Evolutionary conservation across 2,797 vertebrate genomes (phyloP).

Genomic region (Pipistrellus pipistrellus): DNA sequence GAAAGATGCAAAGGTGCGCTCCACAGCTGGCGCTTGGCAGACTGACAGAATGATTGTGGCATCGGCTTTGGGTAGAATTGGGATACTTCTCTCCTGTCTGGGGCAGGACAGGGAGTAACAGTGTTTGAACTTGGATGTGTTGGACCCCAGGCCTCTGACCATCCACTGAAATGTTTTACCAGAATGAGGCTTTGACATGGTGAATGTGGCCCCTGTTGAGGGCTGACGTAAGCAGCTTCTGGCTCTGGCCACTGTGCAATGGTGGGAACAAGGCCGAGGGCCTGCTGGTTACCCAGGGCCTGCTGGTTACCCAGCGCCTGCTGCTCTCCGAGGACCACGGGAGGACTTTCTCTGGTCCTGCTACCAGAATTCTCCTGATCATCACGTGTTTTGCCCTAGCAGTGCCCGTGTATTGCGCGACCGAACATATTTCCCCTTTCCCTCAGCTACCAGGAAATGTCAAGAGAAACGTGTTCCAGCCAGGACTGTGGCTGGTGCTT

Average conservation of each 20-base stretch:
- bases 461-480: neutral
- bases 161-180: neutral
- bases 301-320: accelerated
- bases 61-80: neutral
- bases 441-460: neutral
- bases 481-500: neutral
- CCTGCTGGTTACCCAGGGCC: accelerated
- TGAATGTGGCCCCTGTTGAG: neutral
- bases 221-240: neutral
- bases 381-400: neutral
- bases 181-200: accelerated
- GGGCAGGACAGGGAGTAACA: neutral
- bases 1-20: neutral
- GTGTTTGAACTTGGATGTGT: neutral
- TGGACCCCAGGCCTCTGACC: neutral
- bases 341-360: neutral
- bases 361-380: neutral
- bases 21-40: too few relatives aligned
- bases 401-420: accelerated
- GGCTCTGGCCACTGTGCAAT: accelerated
- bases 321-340: accelerated
- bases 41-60: accelerated
- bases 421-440: neutral
- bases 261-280: neutral
- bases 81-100: neutral